Conservation (phyloP, 2,888 invertebrate genomes). For the Congeria kusceri region DNA sequence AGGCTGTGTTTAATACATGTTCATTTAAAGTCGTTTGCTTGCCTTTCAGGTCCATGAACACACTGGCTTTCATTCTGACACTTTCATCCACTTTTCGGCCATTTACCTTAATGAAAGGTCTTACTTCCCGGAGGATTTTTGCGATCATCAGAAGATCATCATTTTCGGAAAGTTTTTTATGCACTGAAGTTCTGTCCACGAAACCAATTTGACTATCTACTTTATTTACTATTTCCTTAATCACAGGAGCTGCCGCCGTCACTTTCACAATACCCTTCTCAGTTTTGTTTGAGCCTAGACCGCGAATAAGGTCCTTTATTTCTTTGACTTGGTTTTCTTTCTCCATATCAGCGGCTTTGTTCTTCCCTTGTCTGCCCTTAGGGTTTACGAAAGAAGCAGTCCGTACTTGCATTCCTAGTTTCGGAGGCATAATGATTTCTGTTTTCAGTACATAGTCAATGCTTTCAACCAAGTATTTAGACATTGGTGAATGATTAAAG, state of each 20-base stretch:
- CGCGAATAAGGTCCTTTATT: conserved; percentile 32
- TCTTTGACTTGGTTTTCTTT: conserved; percentile 44
- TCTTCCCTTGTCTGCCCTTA: conserved; percentile 32
- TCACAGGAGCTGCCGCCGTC: conserved; percentile 29
- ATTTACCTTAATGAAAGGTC: neutral
- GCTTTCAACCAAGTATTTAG: conserved; percentile 47
- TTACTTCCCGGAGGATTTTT: neutral
- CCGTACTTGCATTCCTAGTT: conserved; percentile 12
- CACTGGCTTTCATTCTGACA: too few species aligned
- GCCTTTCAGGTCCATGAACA: too few species aligned
- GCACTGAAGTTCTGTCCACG: neutral
- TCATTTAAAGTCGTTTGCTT: too few species aligned
- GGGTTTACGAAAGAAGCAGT: conserved; percentile 42
- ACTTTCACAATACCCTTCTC: conserved; percentile 33
- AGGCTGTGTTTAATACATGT: too few species aligned
- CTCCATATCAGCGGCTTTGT: conserved; percentile 46
- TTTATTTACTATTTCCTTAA: conserved; percentile 4
- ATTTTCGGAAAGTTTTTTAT: conserved; percentile 12
- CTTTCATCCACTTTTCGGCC: neutral
- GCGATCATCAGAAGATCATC: neutral
- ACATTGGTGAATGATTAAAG: conserved; percentile 31
- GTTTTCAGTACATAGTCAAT: conserved; percentile 49
- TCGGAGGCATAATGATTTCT: conserved; percentile 20
- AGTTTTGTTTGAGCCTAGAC: conserved; percentile 49
- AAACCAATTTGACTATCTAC: conserved; percentile 6